Evolutionary conservation across 2,113 vertebrate species (phyloP).

Genomic region (Thinocorus orbignyianus): DNA sequence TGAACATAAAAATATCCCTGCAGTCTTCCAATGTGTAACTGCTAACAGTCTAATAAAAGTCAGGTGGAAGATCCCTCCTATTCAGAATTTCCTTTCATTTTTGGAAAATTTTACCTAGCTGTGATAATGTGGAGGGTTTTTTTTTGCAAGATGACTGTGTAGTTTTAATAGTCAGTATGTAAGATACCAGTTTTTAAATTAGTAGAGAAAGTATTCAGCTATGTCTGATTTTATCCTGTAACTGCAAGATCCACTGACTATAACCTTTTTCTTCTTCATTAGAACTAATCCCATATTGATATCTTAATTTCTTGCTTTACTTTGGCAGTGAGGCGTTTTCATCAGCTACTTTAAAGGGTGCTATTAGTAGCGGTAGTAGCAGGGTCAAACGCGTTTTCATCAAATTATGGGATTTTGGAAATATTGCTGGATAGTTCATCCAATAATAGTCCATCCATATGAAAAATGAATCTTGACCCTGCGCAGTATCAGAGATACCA

Average conservation of each 20-base stretch:
- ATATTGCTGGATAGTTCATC: not conserved
- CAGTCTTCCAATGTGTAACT: not conserved
- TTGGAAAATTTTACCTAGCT: not conserved
- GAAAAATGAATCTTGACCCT: slow-evolving; percentile 13
- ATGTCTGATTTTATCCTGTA: not conserved
- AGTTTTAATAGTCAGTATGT: not conserved
- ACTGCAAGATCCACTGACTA: not conserved
- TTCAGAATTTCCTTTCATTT: not conserved
- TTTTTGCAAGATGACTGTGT: not conserved
- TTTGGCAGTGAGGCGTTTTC: not conserved
- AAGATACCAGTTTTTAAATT: not conserved
- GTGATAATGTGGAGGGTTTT: not conserved
- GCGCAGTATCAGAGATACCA: not conserved
- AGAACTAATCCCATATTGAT: not conserved
- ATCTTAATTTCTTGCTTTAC: not conserved
- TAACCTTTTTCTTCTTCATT: not conserved
- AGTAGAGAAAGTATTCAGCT: not conserved
- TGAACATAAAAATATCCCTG: not conserved
- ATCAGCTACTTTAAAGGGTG: not conserved
- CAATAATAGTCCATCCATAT: not conserved
- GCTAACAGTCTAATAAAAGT: not conserved
- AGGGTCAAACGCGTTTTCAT: slow-evolving; percentile 30
- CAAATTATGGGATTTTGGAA: not conserved
- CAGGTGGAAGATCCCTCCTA: not conserved
- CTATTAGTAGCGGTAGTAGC: too few species aligned